Evolutionary conservation across 2,888 invertebrate species (phyloP).

Genomic region (Protonemura montana): DNA sequence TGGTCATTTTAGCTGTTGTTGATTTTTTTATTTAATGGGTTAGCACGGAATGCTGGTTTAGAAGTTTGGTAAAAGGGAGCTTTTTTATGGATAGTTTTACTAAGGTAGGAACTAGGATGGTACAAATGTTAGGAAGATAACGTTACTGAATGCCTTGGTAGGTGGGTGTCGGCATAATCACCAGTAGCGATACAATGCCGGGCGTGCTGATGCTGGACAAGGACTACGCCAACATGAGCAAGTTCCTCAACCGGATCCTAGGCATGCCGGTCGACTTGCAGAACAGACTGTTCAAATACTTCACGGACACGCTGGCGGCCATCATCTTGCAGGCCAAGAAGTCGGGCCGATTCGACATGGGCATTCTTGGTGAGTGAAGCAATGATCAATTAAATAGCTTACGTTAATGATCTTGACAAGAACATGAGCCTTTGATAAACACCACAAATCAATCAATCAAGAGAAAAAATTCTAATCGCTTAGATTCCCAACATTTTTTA

Average conservation of each 20-base stretch:
- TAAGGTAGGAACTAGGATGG: too few relatives aligned
- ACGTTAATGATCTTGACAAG: too few relatives aligned
- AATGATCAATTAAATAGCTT: too few relatives aligned
- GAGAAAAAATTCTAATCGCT: too few relatives aligned
- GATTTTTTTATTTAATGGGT: too few relatives aligned
- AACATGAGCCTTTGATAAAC: too few relatives aligned
- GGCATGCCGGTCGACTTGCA: slow-evolving; percentile 98
- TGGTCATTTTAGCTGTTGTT: too few relatives aligned
- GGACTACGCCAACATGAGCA: slow-evolving; percentile 97
- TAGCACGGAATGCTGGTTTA: too few relatives aligned
- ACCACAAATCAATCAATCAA: too few relatives aligned
- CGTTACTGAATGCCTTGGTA: neutral
- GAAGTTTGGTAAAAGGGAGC: too few relatives aligned
- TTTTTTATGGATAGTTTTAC: too few relatives aligned
- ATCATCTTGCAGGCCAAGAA: slow-evolving; percentile 93
- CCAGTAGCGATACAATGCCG: slow-evolving; percentile 82
- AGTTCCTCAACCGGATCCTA: slow-evolving; percentile 95
- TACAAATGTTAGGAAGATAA: neutral
- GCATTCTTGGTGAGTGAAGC: slow-evolving; percentile 73
- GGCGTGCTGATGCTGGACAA: slow-evolving; percentile 85
- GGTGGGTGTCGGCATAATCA: slow-evolving; percentile 93
- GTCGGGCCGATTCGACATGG: slow-evolving; percentile 94
- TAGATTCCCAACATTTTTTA: too few relatives aligned
- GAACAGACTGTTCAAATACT: slow-evolving; percentile 96
- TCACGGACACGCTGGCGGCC: slow-evolving; percentile 92